Evolutionary conservation across 2,888 invertebrate species (phyloP), one percentile per base, ranked within the genome.

Genomic region (Megaustenia siamemsis): DNA sequence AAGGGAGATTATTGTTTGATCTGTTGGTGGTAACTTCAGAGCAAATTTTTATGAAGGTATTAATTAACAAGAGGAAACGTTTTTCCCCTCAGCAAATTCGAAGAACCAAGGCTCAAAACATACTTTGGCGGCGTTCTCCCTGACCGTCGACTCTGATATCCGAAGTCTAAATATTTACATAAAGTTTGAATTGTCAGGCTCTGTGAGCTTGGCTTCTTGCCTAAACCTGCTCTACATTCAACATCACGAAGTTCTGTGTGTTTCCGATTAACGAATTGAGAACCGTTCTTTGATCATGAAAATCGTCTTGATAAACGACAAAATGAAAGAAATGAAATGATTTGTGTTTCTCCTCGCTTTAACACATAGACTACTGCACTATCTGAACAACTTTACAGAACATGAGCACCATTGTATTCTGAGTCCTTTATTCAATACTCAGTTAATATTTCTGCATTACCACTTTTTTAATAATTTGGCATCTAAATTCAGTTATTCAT

Each of bases 141-240:
- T 28, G 10, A 1, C 4, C 28, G 28, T n/a, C 28, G n/a, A 1
- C 2, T 28, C 12, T n/a, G 12, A 3, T 2, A 68, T 38, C 68
- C 5, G 68, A 18, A 68, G 68, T 68, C 35, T n/a, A 45, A 45
- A 73, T 28, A 28, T 73, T 43, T 43, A 15, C 45, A 45, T n/a
- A 73, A n/a, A n/a, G 43, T 43, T 43, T 28, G 73, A 43, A 21
- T 28, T 2, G 28, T n/a, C 45, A n/a, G 43, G 6, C 40, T 4
- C 18, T 12, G 45, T 24, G 73, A n/a, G 45, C n/a, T 45, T 45
- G n/a, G n/a, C 45, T n/a, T 15, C 43, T 21, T 43, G 24, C 21
- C 24, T 43, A 28, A 73, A 73, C 73, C 73, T 56, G 53, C 8
- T 5, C 1, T 49, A 63, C n/a, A 78, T 78, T 35, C 78, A 78